A percentile compares a stretch with the other conserved stretches of the same genome.
Evolutionary conservation across 2,797 vertebrate species (phyloP).

Genomic region (Myotis findleyi): DNA sequence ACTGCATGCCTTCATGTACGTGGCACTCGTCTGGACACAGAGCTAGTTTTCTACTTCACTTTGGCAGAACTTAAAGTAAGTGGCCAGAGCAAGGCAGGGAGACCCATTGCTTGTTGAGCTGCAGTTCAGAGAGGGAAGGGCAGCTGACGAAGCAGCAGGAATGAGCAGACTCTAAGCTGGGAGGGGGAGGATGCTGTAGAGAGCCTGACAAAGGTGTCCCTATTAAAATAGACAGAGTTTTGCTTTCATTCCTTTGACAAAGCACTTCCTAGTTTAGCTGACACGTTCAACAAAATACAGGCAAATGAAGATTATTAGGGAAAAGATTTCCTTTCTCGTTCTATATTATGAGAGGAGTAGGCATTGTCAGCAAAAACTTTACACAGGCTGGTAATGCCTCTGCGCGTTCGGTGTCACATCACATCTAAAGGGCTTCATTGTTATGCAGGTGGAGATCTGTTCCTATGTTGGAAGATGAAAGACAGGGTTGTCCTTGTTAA

Average conservation of each 20-base stretch:
- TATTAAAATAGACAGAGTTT: background rate
- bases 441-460: constrained; percentile 62
- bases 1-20: background rate
- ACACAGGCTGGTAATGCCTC: background rate
- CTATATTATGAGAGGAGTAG: constrained; percentile 5
- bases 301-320: constrained; percentile 39
- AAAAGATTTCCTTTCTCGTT: background rate
- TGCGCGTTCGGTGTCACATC: background rate
- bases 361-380: constrained; percentile 58
- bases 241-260: constrained; percentile 32
- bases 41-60: background rate
- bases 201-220: background rate
- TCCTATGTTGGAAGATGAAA: constrained; percentile 36
- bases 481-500: constrained; percentile 50
- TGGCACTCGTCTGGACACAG: background rate
- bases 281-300: constrained; percentile 27
- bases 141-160: background rate
- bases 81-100: background rate
- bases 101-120: background rate
- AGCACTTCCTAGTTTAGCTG: constrained; percentile 49
- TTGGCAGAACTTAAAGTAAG: background rate
- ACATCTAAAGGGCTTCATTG: constrained; percentile 50
- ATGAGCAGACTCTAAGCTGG: background rate
- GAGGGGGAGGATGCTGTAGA: no score
- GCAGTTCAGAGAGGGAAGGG: background rate